Conservation (phyloP, 2,113 vertebrate genomes). For the Pedetes capensis region DNA sequence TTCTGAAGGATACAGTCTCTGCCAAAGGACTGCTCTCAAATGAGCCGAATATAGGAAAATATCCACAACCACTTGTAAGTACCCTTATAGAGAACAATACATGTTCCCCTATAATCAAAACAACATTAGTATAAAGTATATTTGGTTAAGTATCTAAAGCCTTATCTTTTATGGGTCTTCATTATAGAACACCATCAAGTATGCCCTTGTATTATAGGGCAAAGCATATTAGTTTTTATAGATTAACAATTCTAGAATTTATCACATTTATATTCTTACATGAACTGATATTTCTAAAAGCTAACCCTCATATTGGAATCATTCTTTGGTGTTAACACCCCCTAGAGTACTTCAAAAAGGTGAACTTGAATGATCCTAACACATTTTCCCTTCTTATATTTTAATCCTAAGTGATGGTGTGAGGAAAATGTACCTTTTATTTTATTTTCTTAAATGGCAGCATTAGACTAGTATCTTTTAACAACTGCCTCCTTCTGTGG, state of each 20-base stretch:
- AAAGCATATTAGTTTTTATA: neutral
- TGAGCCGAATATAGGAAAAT: neutral
- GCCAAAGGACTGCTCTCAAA: neutral
- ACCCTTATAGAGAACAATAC: neutral
- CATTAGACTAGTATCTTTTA: neutral
- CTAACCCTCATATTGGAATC: no score
- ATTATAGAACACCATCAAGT: neutral
- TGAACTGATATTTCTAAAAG: neutral
- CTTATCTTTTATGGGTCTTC: neutral
- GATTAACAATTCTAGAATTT: neutral
- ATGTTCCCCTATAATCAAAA: neutral
- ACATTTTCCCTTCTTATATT: neutral
- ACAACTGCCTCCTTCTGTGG: neutral
- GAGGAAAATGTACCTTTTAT: neutral
- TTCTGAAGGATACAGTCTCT: neutral
- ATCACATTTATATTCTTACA: neutral
- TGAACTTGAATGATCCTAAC: neutral
- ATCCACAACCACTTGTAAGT: neutral
- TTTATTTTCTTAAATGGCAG: neutral
- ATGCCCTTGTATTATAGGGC: neutral
- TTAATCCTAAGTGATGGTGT: neutral
- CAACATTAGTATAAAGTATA: neutral
- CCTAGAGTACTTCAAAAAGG: neutral
- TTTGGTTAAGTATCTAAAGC: neutral
- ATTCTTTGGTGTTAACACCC: neutral